These are phyloP conservation scores for Channa striata DNA, from an alignment of 2,797 vertebrate genomes.

Conservation along the genomic window DNA sequence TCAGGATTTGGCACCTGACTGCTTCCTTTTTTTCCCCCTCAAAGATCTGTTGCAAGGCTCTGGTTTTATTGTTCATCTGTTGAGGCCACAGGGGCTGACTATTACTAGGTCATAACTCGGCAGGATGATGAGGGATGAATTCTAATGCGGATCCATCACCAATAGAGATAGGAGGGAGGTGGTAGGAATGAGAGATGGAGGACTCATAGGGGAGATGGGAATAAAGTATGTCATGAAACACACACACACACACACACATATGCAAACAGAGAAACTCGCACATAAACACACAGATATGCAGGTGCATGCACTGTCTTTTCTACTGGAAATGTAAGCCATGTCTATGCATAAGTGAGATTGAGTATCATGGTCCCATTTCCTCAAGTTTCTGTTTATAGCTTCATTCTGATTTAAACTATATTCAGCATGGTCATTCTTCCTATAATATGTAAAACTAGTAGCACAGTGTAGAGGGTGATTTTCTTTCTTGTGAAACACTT, in stretches of 20 bases:
- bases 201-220: constrained; percentile 58
- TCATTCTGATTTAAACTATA: background rate
- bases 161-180: constrained; percentile 56
- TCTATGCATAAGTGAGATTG: constrained; percentile 22
- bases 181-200: constrained; percentile 64
- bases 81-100: constrained; percentile 78
- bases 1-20: constrained; percentile 68
- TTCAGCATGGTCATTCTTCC: constrained; percentile 1
- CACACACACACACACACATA: constrained; percentile 25
- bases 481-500: constrained; percentile 34
- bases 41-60: constrained; percentile 73
- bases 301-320: constrained; percentile 30
- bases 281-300: constrained; percentile 29
- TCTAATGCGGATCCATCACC: constrained; percentile 79
- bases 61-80: constrained; percentile 83
- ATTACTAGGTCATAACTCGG: constrained; percentile 84
- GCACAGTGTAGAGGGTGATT: constrained; percentile 37
- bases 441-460: constrained; percentile 16
- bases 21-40: constrained; percentile 40
- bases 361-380: constrained; percentile 15
- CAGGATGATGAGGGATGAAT: constrained; percentile 81
- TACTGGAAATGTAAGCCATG: constrained; percentile 28
- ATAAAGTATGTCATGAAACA: constrained; percentile 61
- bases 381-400: constrained; percentile 7
- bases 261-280: constrained; percentile 28